Evolutionary conservation across 2,113 vertebrate species (phyloP).

Genomic region (Madoqua kirkii): DNA sequence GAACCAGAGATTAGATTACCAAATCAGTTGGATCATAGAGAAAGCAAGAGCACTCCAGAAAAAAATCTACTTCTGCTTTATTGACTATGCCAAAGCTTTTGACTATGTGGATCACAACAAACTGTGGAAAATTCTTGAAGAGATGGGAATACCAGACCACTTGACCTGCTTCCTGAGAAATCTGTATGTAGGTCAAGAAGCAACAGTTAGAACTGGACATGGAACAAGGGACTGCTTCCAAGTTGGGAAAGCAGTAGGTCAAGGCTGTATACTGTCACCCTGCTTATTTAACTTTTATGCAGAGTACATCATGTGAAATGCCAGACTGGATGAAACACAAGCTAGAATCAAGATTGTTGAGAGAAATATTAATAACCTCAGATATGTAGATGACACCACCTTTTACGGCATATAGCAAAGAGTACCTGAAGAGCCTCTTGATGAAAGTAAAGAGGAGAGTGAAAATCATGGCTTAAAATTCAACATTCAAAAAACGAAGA

Average conservation of each 20-base stretch:
- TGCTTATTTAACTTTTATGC: neutral
- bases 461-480: neutral
- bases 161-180: neutral
- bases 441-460: neutral
- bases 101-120: neutral
- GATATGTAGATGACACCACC: neutral
- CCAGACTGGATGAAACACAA: neutral
- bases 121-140: accelerated
- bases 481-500: neutral
- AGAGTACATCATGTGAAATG: neutral
- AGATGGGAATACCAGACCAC: neutral
- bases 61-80: neutral
- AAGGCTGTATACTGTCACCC: neutral
- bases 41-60: neutral
- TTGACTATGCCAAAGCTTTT: neutral
- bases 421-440: neutral
- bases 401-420: neutral
- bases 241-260: neutral
- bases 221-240: neutral
- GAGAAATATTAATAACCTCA: neutral
- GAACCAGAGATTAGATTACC: neutral
- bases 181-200: neutral
- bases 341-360: neutral
- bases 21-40: neutral
- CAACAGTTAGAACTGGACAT: neutral